phyloP scores from a whole-genome alignment of 1,140 invertebrate species.

The Camponotus floridanus region DNA sequence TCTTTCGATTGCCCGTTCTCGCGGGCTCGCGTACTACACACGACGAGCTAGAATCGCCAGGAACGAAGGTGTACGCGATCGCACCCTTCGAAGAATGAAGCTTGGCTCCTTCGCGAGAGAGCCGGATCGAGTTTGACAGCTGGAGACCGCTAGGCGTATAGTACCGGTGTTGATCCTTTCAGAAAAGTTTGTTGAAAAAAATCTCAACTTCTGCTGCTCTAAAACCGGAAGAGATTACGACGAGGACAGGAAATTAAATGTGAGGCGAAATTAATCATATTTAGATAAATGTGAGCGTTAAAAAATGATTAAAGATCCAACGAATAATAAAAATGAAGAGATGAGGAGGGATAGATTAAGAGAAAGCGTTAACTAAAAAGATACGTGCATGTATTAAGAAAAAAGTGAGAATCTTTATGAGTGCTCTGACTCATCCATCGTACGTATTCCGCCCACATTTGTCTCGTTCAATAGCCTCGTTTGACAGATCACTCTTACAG shows the following conservation, averaged over 20 bases:
- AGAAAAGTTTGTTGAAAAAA: background rate
- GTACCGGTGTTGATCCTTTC: background rate
- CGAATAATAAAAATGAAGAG: background rate
- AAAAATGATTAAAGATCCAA: constrained; percentile 13
- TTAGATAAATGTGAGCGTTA: background rate
- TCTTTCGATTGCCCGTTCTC: constrained; percentile 45
- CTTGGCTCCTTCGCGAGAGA: background rate
- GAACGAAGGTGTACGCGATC: constrained; percentile 14
- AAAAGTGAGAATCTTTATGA: background rate
- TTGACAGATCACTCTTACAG: background rate
- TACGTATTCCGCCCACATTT: constrained; percentile 45
- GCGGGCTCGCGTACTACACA: constrained; percentile 37
- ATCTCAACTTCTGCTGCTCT: no score
- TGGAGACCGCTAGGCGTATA: background rate
- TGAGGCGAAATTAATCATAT: background rate
- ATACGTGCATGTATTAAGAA: background rate
- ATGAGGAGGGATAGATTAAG: background rate
- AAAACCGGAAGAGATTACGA: background rate
- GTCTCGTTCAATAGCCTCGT: constrained; percentile 13
- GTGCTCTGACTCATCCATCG: constrained; percentile 40
- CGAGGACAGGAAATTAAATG: background rate
- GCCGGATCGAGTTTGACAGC: background rate
- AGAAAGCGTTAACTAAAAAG: background rate
- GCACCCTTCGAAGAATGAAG: background rate
- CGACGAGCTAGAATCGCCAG: constrained; percentile 48